Percentiles rank a stretch among this genome's conserved stretches.
phyloP scores from a whole-genome alignment of 2,113 vertebrate genomes.

The Hippopotamus amphibius region DNA sequence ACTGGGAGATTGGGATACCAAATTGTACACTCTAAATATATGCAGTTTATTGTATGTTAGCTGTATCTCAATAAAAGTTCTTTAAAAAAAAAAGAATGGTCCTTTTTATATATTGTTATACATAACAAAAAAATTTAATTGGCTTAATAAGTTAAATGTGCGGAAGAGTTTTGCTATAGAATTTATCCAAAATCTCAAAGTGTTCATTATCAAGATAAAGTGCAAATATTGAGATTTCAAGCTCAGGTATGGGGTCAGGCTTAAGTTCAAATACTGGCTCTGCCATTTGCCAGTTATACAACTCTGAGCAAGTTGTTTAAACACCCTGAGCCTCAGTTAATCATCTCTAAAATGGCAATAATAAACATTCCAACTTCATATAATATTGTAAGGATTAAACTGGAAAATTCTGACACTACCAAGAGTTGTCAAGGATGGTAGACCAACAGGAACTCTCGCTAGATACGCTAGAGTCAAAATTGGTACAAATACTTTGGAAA shows the following conservation, averaged over 20 bases:
- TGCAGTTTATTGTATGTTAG: too few relatives aligned
- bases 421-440: neutral
- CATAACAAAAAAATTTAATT: neutral
- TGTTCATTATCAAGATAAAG: conserved; percentile 30
- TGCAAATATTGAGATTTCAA: conserved; percentile 37
- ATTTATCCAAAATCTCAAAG: conserved; percentile 29
- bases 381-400: conserved; percentile 51
- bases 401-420: neutral
- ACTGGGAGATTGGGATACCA: too few relatives aligned
- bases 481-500: neutral
- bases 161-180: conserved; percentile 31
- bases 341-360: conserved; percentile 10
- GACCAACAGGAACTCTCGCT: neutral
- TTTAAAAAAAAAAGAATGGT: neutral
- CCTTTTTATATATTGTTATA: neutral
- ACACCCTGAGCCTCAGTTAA: neutral
- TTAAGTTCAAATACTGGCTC: conserved; percentile 17
- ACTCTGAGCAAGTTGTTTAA: neutral
- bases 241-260: neutral
- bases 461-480: conserved; percentile 20
- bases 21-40: too few relatives aligned
- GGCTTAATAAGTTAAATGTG: conserved; percentile 41
- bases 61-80: too few relatives aligned
- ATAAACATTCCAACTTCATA: conserved; percentile 22
- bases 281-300: conserved; percentile 4